Base-by-base conservation (phyloP, 2,888 invertebrate species). In the Hirtodrosophila histrioides region DNA sequence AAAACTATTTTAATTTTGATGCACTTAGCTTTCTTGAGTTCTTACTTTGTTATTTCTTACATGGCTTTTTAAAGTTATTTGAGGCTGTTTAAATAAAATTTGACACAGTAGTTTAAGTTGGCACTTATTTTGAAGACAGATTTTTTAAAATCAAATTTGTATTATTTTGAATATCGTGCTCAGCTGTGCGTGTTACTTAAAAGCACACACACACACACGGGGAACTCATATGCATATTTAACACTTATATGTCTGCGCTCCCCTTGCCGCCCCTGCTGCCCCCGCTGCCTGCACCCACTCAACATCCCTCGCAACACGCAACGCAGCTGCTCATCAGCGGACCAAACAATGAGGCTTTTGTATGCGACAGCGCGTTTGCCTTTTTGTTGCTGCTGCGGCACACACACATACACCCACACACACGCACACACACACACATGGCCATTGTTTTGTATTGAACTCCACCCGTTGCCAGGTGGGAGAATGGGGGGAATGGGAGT, bases 271-370 rank as follows among this genome's bases (percentile, higher is more conserved):
- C 6, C 33, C 7, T 6, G 3, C 56, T 10, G 29, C 23, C 6
- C 11, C 8, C 29, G 36, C 37, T 10, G 2, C n/a, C 36, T 12
- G 11, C 17, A 36, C 37, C 10, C 5, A 17, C 33, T 8, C 46
- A 37, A 29, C 40, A 35, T 63, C 33, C 29, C 12, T 17, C n/a
- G 17, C 8, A 44, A 17, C 31, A 48, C 35, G 33, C 50, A 55
- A 5, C 31, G 41, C 70, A 50, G 48, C 60, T 63, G 63, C 79
- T 64, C 53, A 51, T 41, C 51, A 58, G 53, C 54, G 44, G 40
- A 57, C 45, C 75, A 64, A 80, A 82, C 80, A 82, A 85, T 82
- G 75, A 73, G 69, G 69, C 75, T 57, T 79, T 79, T 82, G 80
- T 85, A 69, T 75, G 75, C 79, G 68, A 56, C 63, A 71, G 27